A percentile compares a stretch with the other conserved stretches of the same genome.
phyloP scores from a whole-genome alignment of 2,797 vertebrate genomes.

The Pygocentrus nattereri region DNA sequence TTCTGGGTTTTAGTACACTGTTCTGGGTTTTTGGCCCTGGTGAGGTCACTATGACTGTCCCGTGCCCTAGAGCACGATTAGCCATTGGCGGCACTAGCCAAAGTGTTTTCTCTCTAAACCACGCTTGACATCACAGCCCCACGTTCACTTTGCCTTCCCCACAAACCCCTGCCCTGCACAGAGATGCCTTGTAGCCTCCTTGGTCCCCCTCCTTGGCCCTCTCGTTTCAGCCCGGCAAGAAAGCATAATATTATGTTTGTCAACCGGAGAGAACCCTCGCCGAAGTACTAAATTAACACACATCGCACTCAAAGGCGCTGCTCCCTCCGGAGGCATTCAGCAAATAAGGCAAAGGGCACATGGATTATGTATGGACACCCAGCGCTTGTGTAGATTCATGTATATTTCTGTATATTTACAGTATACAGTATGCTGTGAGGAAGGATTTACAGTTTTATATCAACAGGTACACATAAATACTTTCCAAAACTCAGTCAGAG shows the following conservation, averaged over 20 bases:
- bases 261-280: slow-evolving; percentile 70
- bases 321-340: slow-evolving; percentile 65
- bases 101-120: slow-evolving; percentile 80
- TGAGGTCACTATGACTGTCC: slow-evolving; percentile 64
- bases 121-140: slow-evolving; percentile 71
- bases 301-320: slow-evolving; percentile 64
- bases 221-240: slow-evolving; percentile 59
- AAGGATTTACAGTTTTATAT: slow-evolving; percentile 11
- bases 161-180: slow-evolving; percentile 69
- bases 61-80: slow-evolving; percentile 63
- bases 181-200: slow-evolving; percentile 71
- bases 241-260: slow-evolving; percentile 84
- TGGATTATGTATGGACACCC: slow-evolving; percentile 39
- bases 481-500: not conserved
- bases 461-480: not conserved
- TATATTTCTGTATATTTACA: slow-evolving; percentile 32
- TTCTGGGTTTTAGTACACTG: slow-evolving; percentile 51
- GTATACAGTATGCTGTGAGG: not conserved
- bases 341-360: slow-evolving; percentile 55
- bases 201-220: slow-evolving; percentile 34
- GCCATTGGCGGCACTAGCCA: slow-evolving; percentile 58
- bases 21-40: slow-evolving; percentile 46
- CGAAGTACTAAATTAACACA: slow-evolving; percentile 69
- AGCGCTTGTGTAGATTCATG: slow-evolving; percentile 36
- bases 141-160: slow-evolving; percentile 68